Conservation (phyloP, 2,113 vertebrate genomes). For the Pavo muticus region DNA sequence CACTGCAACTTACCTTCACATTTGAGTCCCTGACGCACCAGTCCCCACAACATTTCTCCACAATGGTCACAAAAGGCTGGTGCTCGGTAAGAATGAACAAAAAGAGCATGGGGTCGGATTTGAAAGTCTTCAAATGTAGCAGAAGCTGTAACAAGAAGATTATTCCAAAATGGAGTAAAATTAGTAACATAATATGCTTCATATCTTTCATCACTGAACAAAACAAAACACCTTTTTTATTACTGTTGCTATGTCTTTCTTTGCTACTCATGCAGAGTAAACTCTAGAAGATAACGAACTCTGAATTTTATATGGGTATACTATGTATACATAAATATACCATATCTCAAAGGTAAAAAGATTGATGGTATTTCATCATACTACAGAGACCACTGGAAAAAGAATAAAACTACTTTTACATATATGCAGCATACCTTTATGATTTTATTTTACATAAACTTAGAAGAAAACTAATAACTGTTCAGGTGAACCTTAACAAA, state of each 20-base stretch:
- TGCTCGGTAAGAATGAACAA: slow-evolving; percentile 95
- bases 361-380: background rate
- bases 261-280: background rate
- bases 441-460: background rate
- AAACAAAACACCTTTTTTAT: background rate
- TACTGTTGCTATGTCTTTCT: background rate
- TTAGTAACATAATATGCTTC: background rate
- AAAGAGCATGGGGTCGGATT: slow-evolving; percentile 94
- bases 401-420: background rate
- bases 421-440: background rate
- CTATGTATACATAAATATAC: background rate
- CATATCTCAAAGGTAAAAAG: background rate
- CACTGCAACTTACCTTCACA: slow-evolving; percentile 88
- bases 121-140: slow-evolving; percentile 98
- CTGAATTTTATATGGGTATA: background rate
- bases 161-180: background rate
- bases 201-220: background rate
- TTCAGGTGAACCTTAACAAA: background rate
- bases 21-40: slow-evolving; percentile 96
- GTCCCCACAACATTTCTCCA: slow-evolving; percentile 97
- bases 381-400: background rate
- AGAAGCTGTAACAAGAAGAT: slow-evolving; percentile 82
- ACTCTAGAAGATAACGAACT: background rate
- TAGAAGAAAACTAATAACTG: background rate
- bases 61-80: slow-evolving; percentile 99